Evolutionary conservation across 2,113 vertebrate species (phyloP).

Genomic region (Rhynchomys soricoides): DNA sequence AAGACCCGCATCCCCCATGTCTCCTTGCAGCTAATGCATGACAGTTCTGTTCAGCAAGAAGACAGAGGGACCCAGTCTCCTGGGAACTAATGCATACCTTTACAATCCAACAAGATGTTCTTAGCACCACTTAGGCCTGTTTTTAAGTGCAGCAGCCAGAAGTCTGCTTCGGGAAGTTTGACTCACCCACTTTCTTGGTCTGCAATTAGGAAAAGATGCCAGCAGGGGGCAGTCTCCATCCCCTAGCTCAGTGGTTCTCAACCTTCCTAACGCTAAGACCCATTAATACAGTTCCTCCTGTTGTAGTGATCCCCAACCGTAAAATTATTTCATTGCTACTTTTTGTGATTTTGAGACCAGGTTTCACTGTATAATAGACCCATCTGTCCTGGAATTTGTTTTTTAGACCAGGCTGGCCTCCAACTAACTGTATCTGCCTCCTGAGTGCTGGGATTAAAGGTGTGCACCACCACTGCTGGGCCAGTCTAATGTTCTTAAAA

Average conservation of each 20-base stretch:
- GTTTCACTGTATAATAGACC: neutral
- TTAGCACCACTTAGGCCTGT: too few relatives aligned
- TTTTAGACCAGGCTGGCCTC: neutral
- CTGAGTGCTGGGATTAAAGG: neutral
- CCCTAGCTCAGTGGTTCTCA: neutral
- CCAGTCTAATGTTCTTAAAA: neutral
- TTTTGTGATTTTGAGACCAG: neutral
- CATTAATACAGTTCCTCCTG: neutral
- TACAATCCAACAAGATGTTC: fast-evolving
- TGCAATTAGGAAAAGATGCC: neutral
- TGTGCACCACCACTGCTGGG: neutral
- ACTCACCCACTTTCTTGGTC: neutral
- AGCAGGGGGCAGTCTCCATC: neutral
- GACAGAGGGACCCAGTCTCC: fast-evolving
- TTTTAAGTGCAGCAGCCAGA: neutral
- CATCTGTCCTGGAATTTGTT: neutral
- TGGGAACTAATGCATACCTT: neutral
- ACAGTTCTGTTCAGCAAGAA: neutral
- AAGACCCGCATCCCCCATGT: neutral
- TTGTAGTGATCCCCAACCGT: neutral
- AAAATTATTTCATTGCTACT: neutral
- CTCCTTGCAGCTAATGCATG: neutral
- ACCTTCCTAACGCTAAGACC: fast-evolving
- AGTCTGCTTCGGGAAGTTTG: neutral
- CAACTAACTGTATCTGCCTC: neutral